A percentile compares a stretch with the other conserved stretches of the same genome.
phyloP scores from a whole-genome alignment of 2,113 vertebrate genomes.

The Antechinus stuartii region DNA sequence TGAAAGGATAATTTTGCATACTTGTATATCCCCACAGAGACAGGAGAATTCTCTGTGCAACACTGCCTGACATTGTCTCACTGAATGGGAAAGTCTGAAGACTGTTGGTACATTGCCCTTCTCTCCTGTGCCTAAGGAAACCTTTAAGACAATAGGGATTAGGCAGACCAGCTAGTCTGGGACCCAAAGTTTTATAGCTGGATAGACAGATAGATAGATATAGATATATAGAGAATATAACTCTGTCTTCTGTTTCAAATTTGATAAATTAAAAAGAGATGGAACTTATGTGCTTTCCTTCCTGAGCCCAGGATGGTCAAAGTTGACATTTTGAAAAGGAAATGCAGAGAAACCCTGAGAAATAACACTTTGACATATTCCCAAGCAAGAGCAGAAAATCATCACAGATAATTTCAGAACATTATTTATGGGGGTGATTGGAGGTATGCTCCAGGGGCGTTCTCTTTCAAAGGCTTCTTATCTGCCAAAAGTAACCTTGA shows the following conservation, averaged over 20 bases:
- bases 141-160: neutral
- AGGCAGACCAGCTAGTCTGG: slow-evolving; percentile 1
- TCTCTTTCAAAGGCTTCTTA: neutral
- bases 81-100: slow-evolving; percentile 39
- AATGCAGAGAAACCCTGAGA: slow-evolving; percentile 47
- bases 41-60: neutral
- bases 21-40: neutral
- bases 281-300: fast-evolving
- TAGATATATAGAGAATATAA: neutral
- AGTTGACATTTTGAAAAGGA: slow-evolving; percentile 3
- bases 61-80: neutral
- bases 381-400: slow-evolving; percentile 37
- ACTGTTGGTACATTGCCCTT: neutral
- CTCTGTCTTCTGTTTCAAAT: slow-evolving; percentile 39
- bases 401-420: neutral
- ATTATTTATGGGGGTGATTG: neutral
- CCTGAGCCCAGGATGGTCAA: neutral
- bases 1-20: slow-evolving; percentile 15
- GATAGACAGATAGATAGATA: too few species aligned
- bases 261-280: slow-evolving; percentile 42
- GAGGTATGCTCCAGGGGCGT: neutral
- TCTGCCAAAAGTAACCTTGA: neutral
- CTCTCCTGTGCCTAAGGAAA: neutral
- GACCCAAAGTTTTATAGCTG: neutral
- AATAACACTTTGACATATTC: slow-evolving; percentile 23